Evolutionary conservation across 2,797 vertebrate genomes (phyloP).

Genomic region (Pseudochaenichthys georgianus): DNA sequence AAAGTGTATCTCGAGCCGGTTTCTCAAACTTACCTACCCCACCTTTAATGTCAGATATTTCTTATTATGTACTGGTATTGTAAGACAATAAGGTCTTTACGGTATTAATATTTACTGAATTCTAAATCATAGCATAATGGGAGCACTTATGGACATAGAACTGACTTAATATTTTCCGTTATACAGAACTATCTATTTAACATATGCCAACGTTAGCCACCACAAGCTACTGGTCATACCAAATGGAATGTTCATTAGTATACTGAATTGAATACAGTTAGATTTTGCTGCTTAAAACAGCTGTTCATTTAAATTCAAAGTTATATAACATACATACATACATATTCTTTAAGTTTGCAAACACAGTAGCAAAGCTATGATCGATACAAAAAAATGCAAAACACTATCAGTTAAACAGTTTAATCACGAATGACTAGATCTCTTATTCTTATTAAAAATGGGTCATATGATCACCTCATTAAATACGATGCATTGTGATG

Average conservation of each 20-base stretch:
- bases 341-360: not conserved
- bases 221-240: not conserved
- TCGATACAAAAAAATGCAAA: not conserved
- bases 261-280: not conserved
- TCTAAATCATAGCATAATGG: too few relatives aligned
- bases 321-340: too few relatives aligned
- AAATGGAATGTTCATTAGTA: not conserved
- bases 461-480: not conserved
- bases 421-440: too few relatives aligned
- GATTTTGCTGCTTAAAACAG: not conserved
- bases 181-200: not conserved
- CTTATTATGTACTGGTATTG: not conserved
- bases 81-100: not conserved
- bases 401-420: too few relatives aligned
- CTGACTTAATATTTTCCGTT: too few relatives aligned
- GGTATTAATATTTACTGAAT: not conserved
- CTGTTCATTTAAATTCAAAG: not conserved
- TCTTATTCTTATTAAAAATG: too few relatives aligned
- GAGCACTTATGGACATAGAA: too few relatives aligned
- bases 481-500: not conserved
- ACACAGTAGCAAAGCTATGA: constrained; percentile 3
- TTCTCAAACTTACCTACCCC: too few relatives aligned
- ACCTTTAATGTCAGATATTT: not conserved
- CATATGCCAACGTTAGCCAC: not conserved
- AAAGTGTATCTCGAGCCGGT: too few relatives aligned